These are phyloP conservation scores for Phrixothrix hirtus DNA, from an alignment of 2,888 invertebrate species.

Conservation along the genomic window DNA sequence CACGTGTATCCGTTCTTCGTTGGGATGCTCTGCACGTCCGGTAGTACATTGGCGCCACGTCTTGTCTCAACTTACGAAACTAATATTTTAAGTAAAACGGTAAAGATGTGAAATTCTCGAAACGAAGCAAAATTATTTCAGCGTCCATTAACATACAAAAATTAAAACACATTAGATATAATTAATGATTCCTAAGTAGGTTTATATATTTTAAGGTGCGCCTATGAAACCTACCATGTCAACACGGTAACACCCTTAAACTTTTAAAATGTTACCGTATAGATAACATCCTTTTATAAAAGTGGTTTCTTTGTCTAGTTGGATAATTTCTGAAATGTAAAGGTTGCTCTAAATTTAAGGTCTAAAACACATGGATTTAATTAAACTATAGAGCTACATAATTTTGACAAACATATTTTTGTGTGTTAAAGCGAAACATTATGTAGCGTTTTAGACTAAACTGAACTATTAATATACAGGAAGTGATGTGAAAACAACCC, in stretches of 20 bases:
- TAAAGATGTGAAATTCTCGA: too few relatives aligned
- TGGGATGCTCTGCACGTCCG: slow-evolving; percentile 20
- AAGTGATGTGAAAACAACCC: slow-evolving; percentile 2
- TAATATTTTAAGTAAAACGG: too few relatives aligned
- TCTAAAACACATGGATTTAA: slow-evolving; percentile 31
- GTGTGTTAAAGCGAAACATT: slow-evolving; percentile 29
- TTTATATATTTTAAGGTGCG: too few relatives aligned
- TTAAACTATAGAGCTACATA: slow-evolving; percentile 28
- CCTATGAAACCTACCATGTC: too few relatives aligned
- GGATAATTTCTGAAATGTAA: neutral
- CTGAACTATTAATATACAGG: slow-evolving; percentile 13
- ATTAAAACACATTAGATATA: too few relatives aligned
- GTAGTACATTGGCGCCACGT: slow-evolving; percentile 7
- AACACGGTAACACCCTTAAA: neutral
- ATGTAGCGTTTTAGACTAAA: slow-evolving; percentile 11
- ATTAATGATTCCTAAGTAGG: too few relatives aligned
- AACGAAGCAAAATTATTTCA: too few relatives aligned
- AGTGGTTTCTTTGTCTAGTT: neutral
- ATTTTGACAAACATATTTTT: slow-evolving; percentile 28
- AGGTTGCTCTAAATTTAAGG: neutral
- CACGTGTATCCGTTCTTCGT: slow-evolving; percentile 25
- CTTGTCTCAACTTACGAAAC: too few relatives aligned
- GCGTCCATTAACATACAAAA: neutral
- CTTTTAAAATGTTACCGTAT: neutral
- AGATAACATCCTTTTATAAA: neutral